A percentile compares a stretch with the other conserved stretches of the same genome.
These are phyloP conservation scores for Azemiops feae DNA, from an alignment of 2,113 vertebrate species.

Conservation along the genomic window DNA sequence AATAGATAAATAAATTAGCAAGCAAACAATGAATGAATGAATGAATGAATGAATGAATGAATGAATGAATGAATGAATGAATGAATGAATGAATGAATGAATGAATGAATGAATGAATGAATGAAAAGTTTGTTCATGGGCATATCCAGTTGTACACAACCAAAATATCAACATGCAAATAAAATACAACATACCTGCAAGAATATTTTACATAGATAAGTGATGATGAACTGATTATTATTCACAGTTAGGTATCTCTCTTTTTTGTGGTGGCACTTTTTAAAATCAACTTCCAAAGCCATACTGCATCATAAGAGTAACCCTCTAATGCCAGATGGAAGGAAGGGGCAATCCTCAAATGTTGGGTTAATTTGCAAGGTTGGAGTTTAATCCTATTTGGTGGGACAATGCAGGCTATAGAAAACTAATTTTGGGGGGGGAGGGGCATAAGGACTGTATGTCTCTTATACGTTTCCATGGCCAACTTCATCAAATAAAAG, in stretches of 20 bases:
- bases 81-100: too few relatives aligned
- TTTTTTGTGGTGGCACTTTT: too few relatives aligned
- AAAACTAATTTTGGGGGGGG: neutral
- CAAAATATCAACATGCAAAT: neutral
- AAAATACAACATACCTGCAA: neutral
- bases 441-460: neutral
- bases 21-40: too few relatives aligned
- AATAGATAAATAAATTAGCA: too few relatives aligned
- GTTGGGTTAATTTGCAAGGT: neutral
- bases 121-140: neutral
- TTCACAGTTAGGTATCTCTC: too few relatives aligned
- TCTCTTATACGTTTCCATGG: neutral
- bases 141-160: neutral
- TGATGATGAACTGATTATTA: too few relatives aligned
- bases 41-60: too few relatives aligned
- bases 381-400: neutral
- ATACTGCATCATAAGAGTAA: too few relatives aligned
- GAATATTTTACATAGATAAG: neutral
- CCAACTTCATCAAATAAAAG: neutral
- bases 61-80: too few relatives aligned
- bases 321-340: too few relatives aligned
- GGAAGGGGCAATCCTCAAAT: neutral
- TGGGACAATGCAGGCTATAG: neutral
- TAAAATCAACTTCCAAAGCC: too few relatives aligned
- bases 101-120: too few relatives aligned